phyloP scores from a whole-genome alignment of 2,113 vertebrate genomes.

The Mandrillus leucophaeus region DNA sequence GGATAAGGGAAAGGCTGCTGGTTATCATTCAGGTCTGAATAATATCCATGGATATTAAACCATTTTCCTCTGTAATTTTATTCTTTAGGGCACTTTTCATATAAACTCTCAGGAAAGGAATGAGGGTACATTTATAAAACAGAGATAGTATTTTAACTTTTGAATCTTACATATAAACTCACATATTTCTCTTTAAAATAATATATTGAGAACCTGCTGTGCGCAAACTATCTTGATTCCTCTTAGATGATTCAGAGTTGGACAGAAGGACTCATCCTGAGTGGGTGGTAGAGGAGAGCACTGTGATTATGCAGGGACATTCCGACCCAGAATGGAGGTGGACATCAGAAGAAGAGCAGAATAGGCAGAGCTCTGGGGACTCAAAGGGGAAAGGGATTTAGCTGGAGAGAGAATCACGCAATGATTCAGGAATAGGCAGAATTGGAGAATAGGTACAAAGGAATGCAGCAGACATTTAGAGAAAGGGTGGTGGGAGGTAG shows the following conservation, averaged over 20 bases:
- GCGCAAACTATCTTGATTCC: background rate
- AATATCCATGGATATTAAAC: background rate
- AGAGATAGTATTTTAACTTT: background rate
- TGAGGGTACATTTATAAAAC: background rate
- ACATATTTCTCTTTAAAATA: background rate
- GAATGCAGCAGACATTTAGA: background rate
- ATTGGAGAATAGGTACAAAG: background rate
- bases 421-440: too few relatives aligned
- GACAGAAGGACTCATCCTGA: background rate
- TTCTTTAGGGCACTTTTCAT: background rate
- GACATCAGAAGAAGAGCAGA: background rate
- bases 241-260: background rate
- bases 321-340: too few relatives aligned
- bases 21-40: constrained; percentile 24
- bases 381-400: background rate
- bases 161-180: background rate
- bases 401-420: background rate
- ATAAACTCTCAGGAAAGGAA: background rate
- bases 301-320: background rate
- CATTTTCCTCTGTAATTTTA: constrained; percentile 2
- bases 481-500: background rate
- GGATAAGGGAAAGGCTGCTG: constrained; percentile 18
- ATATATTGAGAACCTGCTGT: background rate
- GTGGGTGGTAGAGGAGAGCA: background rate
- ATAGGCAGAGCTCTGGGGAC: background rate